phyloP scores from a whole-genome alignment of 2,113 vertebrate genomes.

The Oriolus oriolus region DNA sequence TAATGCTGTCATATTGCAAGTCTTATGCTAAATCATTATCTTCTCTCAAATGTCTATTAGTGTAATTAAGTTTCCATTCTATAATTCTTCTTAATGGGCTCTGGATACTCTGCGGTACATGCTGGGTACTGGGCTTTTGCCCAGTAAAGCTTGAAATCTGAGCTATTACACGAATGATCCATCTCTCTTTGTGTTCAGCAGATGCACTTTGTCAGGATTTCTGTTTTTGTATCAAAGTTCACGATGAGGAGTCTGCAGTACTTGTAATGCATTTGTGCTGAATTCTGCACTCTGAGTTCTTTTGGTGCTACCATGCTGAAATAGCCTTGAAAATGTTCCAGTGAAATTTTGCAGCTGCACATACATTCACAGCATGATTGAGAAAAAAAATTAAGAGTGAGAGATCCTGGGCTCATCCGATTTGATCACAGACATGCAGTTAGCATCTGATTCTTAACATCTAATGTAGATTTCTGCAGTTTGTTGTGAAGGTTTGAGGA shows the following conservation, averaged over 20 bases:
- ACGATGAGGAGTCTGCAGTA: background rate
- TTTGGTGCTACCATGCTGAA: background rate
- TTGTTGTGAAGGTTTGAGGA: background rate
- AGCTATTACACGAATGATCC: background rate
- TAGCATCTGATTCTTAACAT: background rate
- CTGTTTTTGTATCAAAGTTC: background rate
- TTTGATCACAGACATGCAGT: background rate
- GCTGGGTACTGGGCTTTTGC: background rate
- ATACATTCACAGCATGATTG: background rate
- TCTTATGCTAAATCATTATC: background rate
- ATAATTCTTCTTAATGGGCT: background rate
- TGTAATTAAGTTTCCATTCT: background rate
- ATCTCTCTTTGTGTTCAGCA: background rate
- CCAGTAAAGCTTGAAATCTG: background rate
- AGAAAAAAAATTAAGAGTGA: background rate
- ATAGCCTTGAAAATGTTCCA: background rate
- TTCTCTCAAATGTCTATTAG: background rate
- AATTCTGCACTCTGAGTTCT: background rate
- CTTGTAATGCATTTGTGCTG: background rate
- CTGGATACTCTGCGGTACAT: background rate
- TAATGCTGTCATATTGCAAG: background rate
- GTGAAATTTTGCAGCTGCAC: background rate
- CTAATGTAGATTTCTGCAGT: background rate
- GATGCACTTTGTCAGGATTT: background rate
- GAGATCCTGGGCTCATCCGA: background rate